Conservation (phyloP, 2,113 vertebrate species). For the Ceyx melanurus region DNA sequence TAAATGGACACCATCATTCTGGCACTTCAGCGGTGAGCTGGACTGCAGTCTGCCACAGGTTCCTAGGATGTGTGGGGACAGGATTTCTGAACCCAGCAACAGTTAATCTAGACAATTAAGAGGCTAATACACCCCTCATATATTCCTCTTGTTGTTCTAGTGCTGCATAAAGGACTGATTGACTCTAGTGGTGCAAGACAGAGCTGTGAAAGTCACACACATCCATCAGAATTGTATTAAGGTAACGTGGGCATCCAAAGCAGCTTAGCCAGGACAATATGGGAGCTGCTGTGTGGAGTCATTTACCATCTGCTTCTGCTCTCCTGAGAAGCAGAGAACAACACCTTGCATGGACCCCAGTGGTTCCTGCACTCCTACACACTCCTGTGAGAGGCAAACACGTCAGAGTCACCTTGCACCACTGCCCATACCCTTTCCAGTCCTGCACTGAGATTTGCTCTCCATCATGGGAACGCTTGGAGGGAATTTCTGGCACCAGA, state of each 20-base stretch:
- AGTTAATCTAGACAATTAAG: neutral
- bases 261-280: neutral
- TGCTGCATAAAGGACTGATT: neutral
- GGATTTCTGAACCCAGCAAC: neutral
- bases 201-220: neutral
- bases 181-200: neutral
- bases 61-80: neutral
- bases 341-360: neutral
- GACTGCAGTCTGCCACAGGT: neutral
- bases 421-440: neutral
- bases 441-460: neutral
- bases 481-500: neutral
- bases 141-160: neutral
- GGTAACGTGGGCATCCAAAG: neutral
- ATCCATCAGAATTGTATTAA: neutral
- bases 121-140: neutral
- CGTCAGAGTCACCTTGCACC: neutral
- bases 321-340: neutral
- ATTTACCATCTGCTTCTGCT: neutral
- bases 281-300: neutral
- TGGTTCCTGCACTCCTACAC: neutral
- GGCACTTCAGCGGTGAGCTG: neutral
- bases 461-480: neutral
- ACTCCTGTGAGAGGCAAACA: neutral
- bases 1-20: neutral